These are phyloP conservation scores for Ischnura elegans DNA, from an alignment of 2,888 invertebrate species.

Conservation along the genomic window DNA sequence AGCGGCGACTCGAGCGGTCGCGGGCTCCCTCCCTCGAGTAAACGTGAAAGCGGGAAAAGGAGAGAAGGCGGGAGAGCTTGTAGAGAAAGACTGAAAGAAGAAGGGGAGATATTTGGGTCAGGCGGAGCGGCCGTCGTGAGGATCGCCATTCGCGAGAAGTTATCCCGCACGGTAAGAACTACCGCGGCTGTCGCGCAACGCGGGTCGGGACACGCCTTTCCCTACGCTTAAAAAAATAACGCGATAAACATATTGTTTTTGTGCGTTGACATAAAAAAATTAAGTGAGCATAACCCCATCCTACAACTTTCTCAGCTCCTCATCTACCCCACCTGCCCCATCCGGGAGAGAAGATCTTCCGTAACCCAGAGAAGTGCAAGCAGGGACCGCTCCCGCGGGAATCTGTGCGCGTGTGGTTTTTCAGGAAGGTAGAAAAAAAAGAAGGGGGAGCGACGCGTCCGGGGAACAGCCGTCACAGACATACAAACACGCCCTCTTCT, in stretches of 20 bases:
- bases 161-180: slow-evolving; percentile 21
- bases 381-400: slow-evolving; percentile 2
- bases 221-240: neutral
- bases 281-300: too few relatives aligned
- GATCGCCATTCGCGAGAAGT: slow-evolving; percentile 57
- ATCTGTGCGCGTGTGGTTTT: neutral
- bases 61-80: neutral
- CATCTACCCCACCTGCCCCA: neutral
- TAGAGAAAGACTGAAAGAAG: neutral
- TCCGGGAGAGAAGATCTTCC: too few relatives aligned
- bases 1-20: neutral
- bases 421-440: neutral
- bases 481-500: neutral
- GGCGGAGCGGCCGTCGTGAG: neutral
- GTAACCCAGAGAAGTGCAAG: neutral
- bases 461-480: slow-evolving; percentile 43
- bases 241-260: too few relatives aligned
- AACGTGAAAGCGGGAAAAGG: neutral
- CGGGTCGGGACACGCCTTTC: slow-evolving; percentile 41
- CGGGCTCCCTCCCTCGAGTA: neutral
- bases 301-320: too few relatives aligned
- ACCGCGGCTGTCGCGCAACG: neutral
- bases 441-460: neutral
- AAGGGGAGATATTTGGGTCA: slow-evolving; percentile 53
- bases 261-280: too few relatives aligned